Conservation (phyloP, 2,113 vertebrate species). For the Ivindomyrus marchei region DNA sequence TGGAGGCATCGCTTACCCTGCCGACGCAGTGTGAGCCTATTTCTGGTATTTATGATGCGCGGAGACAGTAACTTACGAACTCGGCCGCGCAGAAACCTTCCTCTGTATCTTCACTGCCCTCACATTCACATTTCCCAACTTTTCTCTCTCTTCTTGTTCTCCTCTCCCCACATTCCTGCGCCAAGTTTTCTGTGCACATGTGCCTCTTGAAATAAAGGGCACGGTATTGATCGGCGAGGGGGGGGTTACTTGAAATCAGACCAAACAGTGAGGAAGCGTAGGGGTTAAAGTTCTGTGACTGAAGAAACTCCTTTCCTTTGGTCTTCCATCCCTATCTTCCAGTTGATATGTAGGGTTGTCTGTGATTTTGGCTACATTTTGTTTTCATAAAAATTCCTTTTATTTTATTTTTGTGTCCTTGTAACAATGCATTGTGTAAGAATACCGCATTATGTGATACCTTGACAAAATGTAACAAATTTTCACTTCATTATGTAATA, state of each 20-base stretch:
- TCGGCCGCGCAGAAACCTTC: constrained; percentile 42
- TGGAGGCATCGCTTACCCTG: constrained; percentile 45
- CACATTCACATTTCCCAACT: constrained; percentile 48
- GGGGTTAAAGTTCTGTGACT: background rate
- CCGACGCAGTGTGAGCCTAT: constrained; percentile 49
- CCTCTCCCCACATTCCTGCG: constrained; percentile 22
- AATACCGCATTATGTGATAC: background rate
- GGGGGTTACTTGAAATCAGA: background rate
- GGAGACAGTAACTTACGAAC: constrained; percentile 52
- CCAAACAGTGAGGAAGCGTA: background rate
- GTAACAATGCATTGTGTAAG: no score
- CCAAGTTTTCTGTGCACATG: constrained; percentile 14
- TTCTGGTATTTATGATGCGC: constrained; percentile 56
- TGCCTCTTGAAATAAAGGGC: constrained; percentile 4
- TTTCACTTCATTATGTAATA: background rate
- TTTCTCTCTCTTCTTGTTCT: constrained; percentile 36
- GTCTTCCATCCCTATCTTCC: background rate
- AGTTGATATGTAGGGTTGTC: background rate
- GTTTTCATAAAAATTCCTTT: background rate
- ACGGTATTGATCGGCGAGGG: background rate
- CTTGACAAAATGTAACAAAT: background rate
- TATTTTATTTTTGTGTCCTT: background rate
- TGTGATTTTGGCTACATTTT: background rate
- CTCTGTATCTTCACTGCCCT: constrained; percentile 53
- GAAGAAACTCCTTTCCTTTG: background rate